Evolutionary conservation across 1,140 invertebrate species (phyloP), one percentile per base, ranked within the genome.

Genomic region (Carposina sasakii): DNA sequence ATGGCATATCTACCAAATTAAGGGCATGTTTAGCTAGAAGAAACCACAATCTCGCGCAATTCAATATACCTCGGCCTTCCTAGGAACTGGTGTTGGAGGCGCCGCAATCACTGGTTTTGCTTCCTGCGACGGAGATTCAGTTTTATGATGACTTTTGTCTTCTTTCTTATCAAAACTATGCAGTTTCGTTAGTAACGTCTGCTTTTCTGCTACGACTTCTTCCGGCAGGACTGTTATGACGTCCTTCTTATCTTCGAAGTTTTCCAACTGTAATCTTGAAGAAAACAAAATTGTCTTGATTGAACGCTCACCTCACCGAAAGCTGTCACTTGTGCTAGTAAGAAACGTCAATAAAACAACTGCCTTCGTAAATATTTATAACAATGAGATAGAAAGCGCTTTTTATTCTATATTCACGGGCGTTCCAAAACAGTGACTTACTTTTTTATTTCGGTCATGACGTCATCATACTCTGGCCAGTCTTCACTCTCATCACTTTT

Each of bases 391-490:
- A n/a, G n/a, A n/a, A n/a, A n/a, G n/a, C n/a, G n/a, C n/a, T n/a
- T n/a, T n/a, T n/a, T n/a, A n/a, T n/a, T n/a, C n/a, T n/a, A n/a
- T n/a, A n/a, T n/a, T n/a, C n/a, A n/a, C n/a, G n/a, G n/a, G n/a
- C n/a, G n/a, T n/a, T n/a, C n/a, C n/a, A n/a, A n/a, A n/a, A n/a
- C 13, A 24, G 24, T 12, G 8, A 40, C 55, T 45, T 63, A 83
- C 79, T 81, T 81, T 56, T 81, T 81, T 47, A 84, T 78, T 63
- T 84, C 81, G 5, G 71, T 81, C 77, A 84, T 84, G 5, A 84
- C 77, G 33, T 84, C 77, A 45, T 84, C 81, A 49, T 69, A 69
- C 40, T 79, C 76, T 3, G 73, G 71, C 81, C 81, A 84, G 21
- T 74, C 75, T 8, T 62, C 63, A 21, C 57, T 67, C 34, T 71